Evolutionary conservation across 2,888 invertebrate genomes (phyloP).

Genomic region (Chrysodeixis includens): DNA sequence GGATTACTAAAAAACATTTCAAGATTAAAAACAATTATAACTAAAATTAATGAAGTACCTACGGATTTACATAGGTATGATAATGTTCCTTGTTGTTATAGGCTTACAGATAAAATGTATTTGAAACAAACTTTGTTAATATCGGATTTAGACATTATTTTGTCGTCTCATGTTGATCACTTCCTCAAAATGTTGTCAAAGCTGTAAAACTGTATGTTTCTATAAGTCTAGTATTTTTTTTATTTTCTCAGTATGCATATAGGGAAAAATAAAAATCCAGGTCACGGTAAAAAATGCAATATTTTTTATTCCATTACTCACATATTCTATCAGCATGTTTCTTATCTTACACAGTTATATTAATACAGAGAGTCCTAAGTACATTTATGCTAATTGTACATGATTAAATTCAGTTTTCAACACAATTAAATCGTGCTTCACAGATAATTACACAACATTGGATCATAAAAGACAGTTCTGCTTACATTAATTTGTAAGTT

Average conservation of each 20-base stretch:
- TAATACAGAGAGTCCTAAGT: conserved; percentile 7
- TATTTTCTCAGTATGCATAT: no score
- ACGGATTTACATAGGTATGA: background rate
- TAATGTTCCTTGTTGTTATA: no score
- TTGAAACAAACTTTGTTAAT: no score
- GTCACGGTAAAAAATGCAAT: background rate
- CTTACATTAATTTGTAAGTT: conserved; percentile 1
- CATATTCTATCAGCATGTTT: background rate
- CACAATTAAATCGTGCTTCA: background rate
- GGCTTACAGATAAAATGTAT: no score
- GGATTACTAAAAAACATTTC: background rate
- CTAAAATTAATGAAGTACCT: no score
- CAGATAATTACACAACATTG: conserved; percentile 2
- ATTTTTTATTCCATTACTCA: background rate
- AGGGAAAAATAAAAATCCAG: background rate
- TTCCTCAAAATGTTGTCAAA: no score
- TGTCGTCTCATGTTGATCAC: no score
- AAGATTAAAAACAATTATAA: conserved; percentile 2
- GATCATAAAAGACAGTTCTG: background rate
- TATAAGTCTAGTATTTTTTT: background rate
- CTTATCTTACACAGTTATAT: background rate
- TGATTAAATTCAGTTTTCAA: background rate
- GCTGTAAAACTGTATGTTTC: no score
- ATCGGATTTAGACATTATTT: no score
- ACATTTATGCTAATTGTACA: background rate